Conservation (phyloP, 2,888 invertebrate genomes). For the Pristionchus arcanus region DNA sequence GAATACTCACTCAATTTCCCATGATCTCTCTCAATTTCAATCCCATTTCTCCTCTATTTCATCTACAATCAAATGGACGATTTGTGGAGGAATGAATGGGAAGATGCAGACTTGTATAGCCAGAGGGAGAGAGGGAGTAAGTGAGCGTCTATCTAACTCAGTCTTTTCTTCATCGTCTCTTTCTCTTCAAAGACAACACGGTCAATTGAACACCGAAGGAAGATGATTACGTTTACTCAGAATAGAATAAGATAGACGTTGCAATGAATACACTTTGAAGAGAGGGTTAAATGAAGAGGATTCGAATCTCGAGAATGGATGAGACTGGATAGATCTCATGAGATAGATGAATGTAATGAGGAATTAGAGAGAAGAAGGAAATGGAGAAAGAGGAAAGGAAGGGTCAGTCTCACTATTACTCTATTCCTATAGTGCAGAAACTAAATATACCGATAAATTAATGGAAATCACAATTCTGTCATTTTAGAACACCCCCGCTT, state of each 20-base stretch:
- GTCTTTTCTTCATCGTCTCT: neutral
- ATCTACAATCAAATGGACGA: neutral
- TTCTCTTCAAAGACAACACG: neutral
- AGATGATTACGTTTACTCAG: neutral
- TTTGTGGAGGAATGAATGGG: neutral
- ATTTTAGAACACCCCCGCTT: neutral
- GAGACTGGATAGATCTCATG: neutral
- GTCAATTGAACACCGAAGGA: neutral
- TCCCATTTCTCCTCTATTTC: neutral
- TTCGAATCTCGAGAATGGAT: neutral
- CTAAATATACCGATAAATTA: neutral
- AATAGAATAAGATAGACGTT: neutral
- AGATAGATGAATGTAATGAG: neutral
- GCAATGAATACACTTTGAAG: neutral
- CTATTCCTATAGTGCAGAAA: neutral
- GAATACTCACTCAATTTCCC: neutral
- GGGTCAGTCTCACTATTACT: neutral
- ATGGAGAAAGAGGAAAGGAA: constrained; percentile 6
- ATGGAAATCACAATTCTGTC: neutral
- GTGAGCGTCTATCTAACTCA: neutral
- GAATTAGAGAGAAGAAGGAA: neutral
- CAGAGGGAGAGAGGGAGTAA: neutral
- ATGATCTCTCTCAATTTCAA: constrained; percentile 8
- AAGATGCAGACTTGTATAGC: neutral
- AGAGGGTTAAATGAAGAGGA: neutral